phyloP scores from a whole-genome alignment of 2,113 vertebrate genomes.

The Prionailurus bengalensis region DNA sequence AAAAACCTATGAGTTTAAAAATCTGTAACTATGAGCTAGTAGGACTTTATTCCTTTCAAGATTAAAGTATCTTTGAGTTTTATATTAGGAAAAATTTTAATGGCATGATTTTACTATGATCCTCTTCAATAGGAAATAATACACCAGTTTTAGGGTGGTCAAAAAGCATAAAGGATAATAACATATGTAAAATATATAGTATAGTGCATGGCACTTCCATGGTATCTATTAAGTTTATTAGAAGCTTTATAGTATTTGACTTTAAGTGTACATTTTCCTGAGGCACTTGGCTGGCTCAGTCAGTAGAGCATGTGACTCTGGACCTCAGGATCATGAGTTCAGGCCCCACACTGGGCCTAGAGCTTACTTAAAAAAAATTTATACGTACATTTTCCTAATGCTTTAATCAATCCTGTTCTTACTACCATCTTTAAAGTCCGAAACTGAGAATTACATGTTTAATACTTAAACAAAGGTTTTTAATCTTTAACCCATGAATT shows the following conservation, averaged over 20 bases:
- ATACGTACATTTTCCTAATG: constrained; percentile 18
- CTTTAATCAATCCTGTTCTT: constrained; percentile 43
- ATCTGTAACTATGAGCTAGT: neutral
- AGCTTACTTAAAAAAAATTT: neutral
- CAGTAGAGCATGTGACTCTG: neutral
- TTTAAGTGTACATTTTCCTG: constrained; percentile 27
- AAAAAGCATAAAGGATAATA: constrained; percentile 49
- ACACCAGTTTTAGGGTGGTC: neutral
- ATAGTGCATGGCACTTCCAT: neutral
- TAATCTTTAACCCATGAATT: neutral
- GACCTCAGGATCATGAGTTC: too few species aligned
- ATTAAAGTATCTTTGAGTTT: constrained; percentile 21
- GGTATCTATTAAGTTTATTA: neutral
- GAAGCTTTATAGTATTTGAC: constrained; percentile 17
- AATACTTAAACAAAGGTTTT: neutral
- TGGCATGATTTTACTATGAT: constrained; percentile 10
- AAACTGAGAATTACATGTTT: constrained; percentile 15
- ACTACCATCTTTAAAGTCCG: constrained; percentile 20
- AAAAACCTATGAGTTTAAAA: constrained; percentile 56
- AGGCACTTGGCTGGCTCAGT: too few species aligned
- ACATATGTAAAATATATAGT: constrained; percentile 18
- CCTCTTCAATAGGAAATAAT: constrained; percentile 14
- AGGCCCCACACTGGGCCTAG: too few species aligned
- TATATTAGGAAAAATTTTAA: constrained; percentile 35
- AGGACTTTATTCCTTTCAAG: constrained; percentile 46